Conservation (phyloP, 1,140 invertebrate genomes). For the Eupristina koningsbergeri region DNA sequence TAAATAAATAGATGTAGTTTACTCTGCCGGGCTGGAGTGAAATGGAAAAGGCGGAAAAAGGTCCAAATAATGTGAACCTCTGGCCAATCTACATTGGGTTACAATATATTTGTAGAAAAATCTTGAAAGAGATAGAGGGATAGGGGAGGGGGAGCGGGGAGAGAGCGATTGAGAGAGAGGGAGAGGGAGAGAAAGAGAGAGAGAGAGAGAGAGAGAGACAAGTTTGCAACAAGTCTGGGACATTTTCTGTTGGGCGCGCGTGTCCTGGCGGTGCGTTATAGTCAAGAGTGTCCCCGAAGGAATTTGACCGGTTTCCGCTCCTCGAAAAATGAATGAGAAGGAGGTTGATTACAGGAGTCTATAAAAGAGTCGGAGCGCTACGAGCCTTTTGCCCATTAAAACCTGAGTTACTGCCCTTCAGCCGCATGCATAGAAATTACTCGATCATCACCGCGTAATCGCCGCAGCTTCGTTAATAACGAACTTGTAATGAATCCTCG, state of each 20-base stretch:
- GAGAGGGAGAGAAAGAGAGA: too few species aligned
- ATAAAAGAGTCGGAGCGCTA: background rate
- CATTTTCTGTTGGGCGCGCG: background rate
- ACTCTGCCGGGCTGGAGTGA: too few species aligned
- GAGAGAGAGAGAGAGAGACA: background rate
- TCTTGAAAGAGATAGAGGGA: too few species aligned
- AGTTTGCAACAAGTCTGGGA: background rate
- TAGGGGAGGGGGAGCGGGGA: too few species aligned
- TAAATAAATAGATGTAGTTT: too few species aligned
- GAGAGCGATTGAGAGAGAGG: too few species aligned
- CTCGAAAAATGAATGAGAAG: slow-evolving; percentile 47
- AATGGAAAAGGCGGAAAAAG: background rate
- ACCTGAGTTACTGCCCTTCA: slow-evolving; percentile 34
- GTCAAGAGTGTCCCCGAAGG: slow-evolving; percentile 37
- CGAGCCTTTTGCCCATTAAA: slow-evolving; percentile 32
- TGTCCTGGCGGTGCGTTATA: background rate
- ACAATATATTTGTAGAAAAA: background rate
- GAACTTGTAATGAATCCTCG: slow-evolving; percentile 28
- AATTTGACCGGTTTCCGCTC: slow-evolving; percentile 47
- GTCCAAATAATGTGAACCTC: slow-evolving; percentile 1
- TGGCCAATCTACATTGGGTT: background rate
- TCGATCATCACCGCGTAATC: slow-evolving; percentile 39
- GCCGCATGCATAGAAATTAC: slow-evolving; percentile 45
- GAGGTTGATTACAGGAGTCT: slow-evolving; percentile 39
- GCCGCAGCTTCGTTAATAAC: slow-evolving; percentile 18